Conservation (phyloP, 2,113 vertebrate species). For the Python bivittatus region DNA sequence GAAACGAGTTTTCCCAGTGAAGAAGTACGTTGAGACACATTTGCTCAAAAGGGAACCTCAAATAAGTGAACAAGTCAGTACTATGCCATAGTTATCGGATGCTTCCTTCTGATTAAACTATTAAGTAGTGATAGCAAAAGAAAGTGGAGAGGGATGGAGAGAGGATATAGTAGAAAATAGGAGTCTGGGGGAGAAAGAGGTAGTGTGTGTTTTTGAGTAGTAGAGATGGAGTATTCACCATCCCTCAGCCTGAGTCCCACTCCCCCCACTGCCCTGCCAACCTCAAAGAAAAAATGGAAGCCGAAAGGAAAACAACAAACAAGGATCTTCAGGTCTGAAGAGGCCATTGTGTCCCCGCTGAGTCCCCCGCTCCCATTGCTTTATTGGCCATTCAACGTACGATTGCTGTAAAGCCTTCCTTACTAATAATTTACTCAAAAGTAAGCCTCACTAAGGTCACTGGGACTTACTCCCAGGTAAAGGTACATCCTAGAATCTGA, state of each 20-base stretch:
- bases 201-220: neutral
- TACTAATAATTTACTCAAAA: neutral
- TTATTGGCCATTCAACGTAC: too few species aligned
- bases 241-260: neutral
- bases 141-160: neutral
- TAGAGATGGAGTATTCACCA: neutral
- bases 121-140: neutral
- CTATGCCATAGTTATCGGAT: neutral
- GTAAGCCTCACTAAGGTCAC: neutral
- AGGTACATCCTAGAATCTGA: neutral
- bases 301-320: neutral
- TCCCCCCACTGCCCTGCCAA: neutral
- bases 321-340: neutral
- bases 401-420: neutral
- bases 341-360: neutral
- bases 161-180: neutral
- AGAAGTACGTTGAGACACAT: neutral
- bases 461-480: neutral
- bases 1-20: neutral
- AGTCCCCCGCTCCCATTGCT: neutral
- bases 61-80: neutral
- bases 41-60: neutral
- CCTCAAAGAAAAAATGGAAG: neutral
- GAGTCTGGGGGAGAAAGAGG: neutral
- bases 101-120: neutral